Evolutionary conservation across 2,113 vertebrate genomes (phyloP).

Genomic region (Mesitornis unicolor): DNA sequence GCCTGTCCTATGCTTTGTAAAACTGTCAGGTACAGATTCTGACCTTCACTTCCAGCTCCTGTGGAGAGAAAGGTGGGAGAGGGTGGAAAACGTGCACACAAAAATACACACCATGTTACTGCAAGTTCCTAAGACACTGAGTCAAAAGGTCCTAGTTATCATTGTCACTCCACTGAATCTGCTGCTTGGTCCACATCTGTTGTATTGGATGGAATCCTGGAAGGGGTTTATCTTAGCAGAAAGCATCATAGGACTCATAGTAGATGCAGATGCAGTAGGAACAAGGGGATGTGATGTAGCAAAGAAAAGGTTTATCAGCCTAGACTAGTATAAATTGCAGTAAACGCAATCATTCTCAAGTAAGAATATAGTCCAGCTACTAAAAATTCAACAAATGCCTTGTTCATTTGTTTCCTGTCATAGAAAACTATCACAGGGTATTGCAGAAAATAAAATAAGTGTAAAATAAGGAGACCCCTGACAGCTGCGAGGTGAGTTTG

Average conservation of each 20-base stretch:
- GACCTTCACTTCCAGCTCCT: neutral
- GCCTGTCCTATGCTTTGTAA: neutral
- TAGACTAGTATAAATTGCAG: neutral
- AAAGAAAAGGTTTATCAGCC: neutral
- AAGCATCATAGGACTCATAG: neutral
- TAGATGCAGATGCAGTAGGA: neutral
- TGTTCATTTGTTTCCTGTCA: neutral
- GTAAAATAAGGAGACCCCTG: neutral
- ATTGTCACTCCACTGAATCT: neutral
- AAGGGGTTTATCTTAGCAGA: neutral
- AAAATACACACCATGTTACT: neutral
- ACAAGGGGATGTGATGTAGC: neutral
- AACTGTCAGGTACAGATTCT: neutral
- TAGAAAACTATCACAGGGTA: neutral
- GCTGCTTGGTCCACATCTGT: neutral
- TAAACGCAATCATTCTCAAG: neutral
- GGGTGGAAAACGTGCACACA: neutral
- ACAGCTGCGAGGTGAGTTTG: neutral
- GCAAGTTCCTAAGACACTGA: neutral
- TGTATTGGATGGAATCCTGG: neutral
- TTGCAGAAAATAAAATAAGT: neutral
- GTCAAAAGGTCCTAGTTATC: neutral
- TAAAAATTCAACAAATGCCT: neutral
- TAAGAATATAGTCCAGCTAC: neutral
- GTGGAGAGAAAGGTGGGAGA: neutral